Evolutionary conservation across 2,797 vertebrate genomes (phyloP).

Genomic region (Hippopotamyrus pictus): DNA sequence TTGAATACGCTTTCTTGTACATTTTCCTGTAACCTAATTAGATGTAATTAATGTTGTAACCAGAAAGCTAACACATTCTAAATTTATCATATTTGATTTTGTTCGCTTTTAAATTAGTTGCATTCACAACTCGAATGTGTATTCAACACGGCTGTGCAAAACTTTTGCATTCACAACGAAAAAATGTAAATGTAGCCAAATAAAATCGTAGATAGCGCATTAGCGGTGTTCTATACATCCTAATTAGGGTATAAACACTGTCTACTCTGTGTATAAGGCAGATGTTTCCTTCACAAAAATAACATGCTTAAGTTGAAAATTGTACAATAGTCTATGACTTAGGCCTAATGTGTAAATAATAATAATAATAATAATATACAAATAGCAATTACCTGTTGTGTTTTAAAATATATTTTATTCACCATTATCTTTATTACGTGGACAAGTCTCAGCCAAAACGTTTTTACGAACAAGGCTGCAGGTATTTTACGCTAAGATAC

Average conservation of each 20-base stretch:
- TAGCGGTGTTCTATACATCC: neutral
- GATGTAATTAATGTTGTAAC: neutral
- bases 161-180: neutral
- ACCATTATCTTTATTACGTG: neutral
- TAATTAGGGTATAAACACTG: neutral
- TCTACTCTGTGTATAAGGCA: neutral
- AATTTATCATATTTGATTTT: neutral
- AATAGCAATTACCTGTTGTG: neutral
- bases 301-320: neutral
- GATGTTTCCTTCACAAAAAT: neutral
- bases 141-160: neutral
- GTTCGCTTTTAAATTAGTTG: neutral
- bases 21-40: neutral
- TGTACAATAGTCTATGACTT: neutral
- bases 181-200: neutral
- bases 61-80: neutral
- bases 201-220: neutral
- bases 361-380: neutral
- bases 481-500: neutral
- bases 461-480: neutral
- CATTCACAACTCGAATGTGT: neutral
- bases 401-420: neutral
- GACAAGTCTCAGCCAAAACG: neutral
- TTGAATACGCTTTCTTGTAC: neutral
- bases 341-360: neutral